Conservation (phyloP, 1,140 invertebrate species). For the Zophobas atratus region DNA sequence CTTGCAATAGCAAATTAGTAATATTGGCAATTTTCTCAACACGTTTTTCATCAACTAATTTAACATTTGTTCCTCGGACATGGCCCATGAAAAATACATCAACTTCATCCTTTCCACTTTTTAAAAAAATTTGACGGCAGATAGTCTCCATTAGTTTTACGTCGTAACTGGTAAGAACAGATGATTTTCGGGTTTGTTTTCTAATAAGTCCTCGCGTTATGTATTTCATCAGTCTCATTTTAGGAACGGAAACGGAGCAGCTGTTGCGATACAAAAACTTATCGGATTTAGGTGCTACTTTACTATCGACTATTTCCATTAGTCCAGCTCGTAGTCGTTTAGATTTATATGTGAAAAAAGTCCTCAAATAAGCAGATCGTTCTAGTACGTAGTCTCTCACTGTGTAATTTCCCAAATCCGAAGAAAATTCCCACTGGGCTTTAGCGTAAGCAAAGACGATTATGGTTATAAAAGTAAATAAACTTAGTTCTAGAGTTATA, state of each 20-base stretch:
- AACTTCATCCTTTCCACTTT: background rate
- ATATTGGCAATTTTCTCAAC: slow-evolving; percentile 14
- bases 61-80: background rate
- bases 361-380: slow-evolving; percentile 5
- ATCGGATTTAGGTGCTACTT: slow-evolving; percentile 16
- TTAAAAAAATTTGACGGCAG: background rate
- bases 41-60: slow-evolving; percentile 11
- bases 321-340: background rate
- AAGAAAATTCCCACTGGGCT: slow-evolving; percentile 51
- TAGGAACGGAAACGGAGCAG: background rate
- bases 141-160: background rate
- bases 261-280: slow-evolving; percentile 4
- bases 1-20: slow-evolving; percentile 1
- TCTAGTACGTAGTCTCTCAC: background rate
- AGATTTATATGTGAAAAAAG: slow-evolving; percentile 1
- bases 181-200: background rate
- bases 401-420: slow-evolving; percentile 7
- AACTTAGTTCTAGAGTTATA: slow-evolving; percentile 11
- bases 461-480: slow-evolving; percentile 54
- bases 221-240: slow-evolving; percentile 2
- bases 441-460: slow-evolving; percentile 53
- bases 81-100: slow-evolving; percentile 12
- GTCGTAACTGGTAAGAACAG: background rate
- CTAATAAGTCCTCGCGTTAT: background rate
- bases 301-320: background rate